Base-by-base conservation (phyloP, 1,140 invertebrate genomes). In the Dysdera silvatica region DNA sequence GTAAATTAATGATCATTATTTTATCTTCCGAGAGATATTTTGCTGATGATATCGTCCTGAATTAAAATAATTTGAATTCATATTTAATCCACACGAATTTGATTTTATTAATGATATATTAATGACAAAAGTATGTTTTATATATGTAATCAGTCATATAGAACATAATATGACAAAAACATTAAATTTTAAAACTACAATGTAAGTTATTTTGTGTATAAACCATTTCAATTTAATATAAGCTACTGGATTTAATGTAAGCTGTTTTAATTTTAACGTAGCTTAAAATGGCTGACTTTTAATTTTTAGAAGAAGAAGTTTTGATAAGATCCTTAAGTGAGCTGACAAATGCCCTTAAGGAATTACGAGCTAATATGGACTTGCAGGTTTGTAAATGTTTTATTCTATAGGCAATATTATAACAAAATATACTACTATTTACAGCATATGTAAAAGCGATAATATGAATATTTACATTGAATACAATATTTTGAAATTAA, bases 311-410 rank as follows among this genome's bases (percentile, higher is more conserved):
- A 26, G 54, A 65, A 45, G 54, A 65, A 33, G 41, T 33, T 14
- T 23, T 65, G 4, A 52, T 58, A n/a, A 29, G 40, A 14, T 20
- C 55, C 3, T 23, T 65, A 12, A 24, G 18, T 7, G 62, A 65
- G 12, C 55, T 65, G 4, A 65, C 62, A 6, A 47, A 53, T 35
- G 62, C 54, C n/a, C n/a, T 65, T 3, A 65, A 65, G 47, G 62
- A 65, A 47, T 8, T 65, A 16, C 33, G 62, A 24, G 26, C 35
- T 5, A 58, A 58, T 28, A 65, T 65, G 55, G 62, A 65, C 23
- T 41, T 58, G 4, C 62, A 65, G 47, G 62, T 65, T 58, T 29
- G 7, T 48, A 37, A 28, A 18, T 18, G 14, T 16, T 52, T 52
- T 51, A 29, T 32, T 4, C 18, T 45, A 45, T 43, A 43, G 6